Percentiles rank a stretch among this genome's conserved stretches.
These are phyloP conservation scores for Musca domestica DNA, from an alignment of 1,140 invertebrate species.

Conservation along the genomic window DNA sequence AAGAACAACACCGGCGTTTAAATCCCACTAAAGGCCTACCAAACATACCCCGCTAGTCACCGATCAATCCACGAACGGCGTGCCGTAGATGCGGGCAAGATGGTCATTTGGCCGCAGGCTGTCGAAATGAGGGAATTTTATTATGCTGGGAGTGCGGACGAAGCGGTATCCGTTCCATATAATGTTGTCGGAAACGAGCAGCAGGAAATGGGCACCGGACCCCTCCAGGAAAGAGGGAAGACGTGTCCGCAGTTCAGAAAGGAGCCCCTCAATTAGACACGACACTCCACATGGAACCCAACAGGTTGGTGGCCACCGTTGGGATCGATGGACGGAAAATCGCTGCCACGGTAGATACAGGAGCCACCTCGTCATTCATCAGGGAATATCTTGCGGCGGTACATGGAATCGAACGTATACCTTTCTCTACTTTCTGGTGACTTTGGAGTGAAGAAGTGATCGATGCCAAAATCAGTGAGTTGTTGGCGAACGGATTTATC, in stretches of 20 bases:
- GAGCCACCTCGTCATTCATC: no score
- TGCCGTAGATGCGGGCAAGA: neutral
- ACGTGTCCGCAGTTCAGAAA: neutral
- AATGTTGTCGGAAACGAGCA: no score
- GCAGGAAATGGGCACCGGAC: no score
- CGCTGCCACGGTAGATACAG: neutral
- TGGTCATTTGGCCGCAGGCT: no score
- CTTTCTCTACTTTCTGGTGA: neutral
- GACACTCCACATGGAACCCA: no score
- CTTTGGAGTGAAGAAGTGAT: conserved; percentile 27
- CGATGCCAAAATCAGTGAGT: no score
- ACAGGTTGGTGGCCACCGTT: neutral
- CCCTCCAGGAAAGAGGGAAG: neutral
- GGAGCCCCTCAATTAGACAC: no score
- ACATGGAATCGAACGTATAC: no score
- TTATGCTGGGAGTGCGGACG: neutral
- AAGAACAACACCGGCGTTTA: no score
- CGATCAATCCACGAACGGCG: neutral
- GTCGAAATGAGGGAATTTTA: neutral
- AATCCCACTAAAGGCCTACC: neutral
- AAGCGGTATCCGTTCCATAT: neutral
- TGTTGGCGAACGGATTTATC: conserved; percentile 40
- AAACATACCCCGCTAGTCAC: neutral
- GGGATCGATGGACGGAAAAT: neutral
- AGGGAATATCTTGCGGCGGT: neutral